phyloP scores from a whole-genome alignment of 2,113 vertebrate genomes.

The Microtus montanus region DNA sequence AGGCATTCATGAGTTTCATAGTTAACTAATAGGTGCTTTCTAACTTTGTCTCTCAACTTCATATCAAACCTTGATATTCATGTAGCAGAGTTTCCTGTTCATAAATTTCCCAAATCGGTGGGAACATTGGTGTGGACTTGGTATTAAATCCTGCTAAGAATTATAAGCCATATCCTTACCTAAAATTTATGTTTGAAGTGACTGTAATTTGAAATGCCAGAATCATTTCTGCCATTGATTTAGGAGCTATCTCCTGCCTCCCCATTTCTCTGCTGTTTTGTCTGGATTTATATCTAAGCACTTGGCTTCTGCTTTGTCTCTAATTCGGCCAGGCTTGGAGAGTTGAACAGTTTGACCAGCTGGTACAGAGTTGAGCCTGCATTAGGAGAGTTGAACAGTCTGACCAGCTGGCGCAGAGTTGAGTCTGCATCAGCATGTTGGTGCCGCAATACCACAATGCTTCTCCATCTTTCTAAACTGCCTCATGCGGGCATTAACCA shows the following conservation, averaged over 20 bases:
- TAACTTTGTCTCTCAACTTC: constrained; percentile 39
- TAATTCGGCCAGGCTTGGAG: constrained; percentile 57
- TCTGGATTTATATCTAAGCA: constrained; percentile 70
- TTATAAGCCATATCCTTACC: not conserved
- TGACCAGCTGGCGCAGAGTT: constrained; percentile 55
- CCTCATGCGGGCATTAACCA: constrained; percentile 36
- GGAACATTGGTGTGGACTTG: constrained; percentile 17
- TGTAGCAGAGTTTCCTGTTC: not conserved
- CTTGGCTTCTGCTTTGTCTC: constrained; percentile 68
- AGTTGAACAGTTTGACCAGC: constrained; percentile 50
- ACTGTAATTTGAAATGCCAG: constrained; percentile 51
- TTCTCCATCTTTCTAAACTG: constrained; percentile 51
- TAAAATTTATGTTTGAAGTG: constrained; percentile 53
- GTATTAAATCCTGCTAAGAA: constrained; percentile 38
- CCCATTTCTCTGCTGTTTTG: constrained; percentile 51
- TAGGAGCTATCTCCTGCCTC: constrained; percentile 13
- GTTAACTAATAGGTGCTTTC: not conserved
- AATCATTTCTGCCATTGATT: constrained; percentile 49
- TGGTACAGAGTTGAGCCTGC: constrained; percentile 40
- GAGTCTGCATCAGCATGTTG: constrained; percentile 63
- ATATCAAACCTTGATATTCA: not conserved
- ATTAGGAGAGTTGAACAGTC: constrained; percentile 47
- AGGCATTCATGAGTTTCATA: not conserved
- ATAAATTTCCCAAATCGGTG: constrained; percentile 30
- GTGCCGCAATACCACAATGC: constrained; percentile 56